phyloP scores from a whole-genome alignment of 2,797 vertebrate genomes.

The Enteromius argenteus region DNA sequence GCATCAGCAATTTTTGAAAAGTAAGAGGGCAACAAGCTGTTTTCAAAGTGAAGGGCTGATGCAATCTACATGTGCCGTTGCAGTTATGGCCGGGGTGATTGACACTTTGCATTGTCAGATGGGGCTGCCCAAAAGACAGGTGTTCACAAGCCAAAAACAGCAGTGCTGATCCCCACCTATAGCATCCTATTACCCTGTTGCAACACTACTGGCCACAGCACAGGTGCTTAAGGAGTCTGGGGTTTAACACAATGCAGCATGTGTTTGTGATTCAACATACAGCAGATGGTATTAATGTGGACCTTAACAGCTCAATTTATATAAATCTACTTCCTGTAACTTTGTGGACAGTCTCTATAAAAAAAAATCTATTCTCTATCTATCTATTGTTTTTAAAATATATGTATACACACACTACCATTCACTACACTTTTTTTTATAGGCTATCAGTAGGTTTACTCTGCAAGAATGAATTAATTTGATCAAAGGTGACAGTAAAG shows the following conservation, averaged over 20 bases:
- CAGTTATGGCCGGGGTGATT: slow-evolving; percentile 52
- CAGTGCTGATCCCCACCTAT: slow-evolving; percentile 35
- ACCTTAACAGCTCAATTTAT: slow-evolving; percentile 31
- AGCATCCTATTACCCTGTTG: slow-evolving; percentile 42
- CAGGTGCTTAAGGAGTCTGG: slow-evolving; percentile 35
- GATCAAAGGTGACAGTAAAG: neutral
- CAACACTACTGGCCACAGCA: slow-evolving; percentile 22
- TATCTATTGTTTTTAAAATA: too few relatives aligned
- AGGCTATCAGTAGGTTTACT: neutral
- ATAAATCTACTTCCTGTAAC: slow-evolving; percentile 17
- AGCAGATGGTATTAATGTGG: slow-evolving; percentile 31
- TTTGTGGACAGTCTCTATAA: neutral
- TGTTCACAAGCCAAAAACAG: slow-evolving; percentile 61
- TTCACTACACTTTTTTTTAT: too few relatives aligned
- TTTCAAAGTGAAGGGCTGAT: slow-evolving; percentile 64
- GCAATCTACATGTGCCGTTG: slow-evolving; percentile 70
- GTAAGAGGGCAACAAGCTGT: slow-evolving; percentile 34
- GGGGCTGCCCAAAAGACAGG: slow-evolving; percentile 69
- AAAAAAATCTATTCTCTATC: neutral
- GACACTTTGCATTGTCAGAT: slow-evolving; percentile 24
- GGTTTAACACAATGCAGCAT: slow-evolving; percentile 15
- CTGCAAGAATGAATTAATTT: neutral
- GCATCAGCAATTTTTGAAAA: slow-evolving; percentile 55
- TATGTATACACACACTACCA: too few relatives aligned
- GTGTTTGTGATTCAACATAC: slow-evolving; percentile 22